Evolutionary conservation across 1,140 invertebrate genomes (phyloP), one percentile per base, ranked within the genome.

Genomic region (Temnothorax longispinosus): DNA sequence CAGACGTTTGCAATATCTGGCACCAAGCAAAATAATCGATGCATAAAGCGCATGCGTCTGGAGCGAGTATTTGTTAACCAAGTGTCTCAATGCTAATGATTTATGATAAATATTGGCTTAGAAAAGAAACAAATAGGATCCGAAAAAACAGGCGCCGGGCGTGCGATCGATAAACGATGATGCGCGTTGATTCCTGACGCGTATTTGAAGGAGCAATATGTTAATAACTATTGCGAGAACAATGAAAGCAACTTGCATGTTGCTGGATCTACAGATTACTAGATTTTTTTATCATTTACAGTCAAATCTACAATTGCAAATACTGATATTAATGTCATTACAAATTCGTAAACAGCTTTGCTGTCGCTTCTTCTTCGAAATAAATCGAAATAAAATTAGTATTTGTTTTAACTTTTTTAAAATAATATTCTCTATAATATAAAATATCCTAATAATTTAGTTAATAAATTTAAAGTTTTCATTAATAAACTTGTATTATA

Each of bases 1-100:
- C 62, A 76, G 64, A 74, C 72, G 13, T 87, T 84, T 84, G 74
- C 21, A 90, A 87, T 88, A 90, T 91, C 81, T 90, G 81, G 89
- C 41, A 90, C 82, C 89, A 86, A 84, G 69, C 64, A 76, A 90
- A 91, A 88, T 90, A 91, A 91, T 91, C 89, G 77, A 91, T 91
- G 72, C 47, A 2, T 60, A 88, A 67, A 60, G 32, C 89, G 89
- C 89, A 91, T 90, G 89, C 89, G 89, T 90, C 54, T 67, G 41
- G 65, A 15, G 52, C 13, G 11, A 21, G 13, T 89, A 89, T 89
- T 89, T 90, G 87, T 90, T 80, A 90, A 89, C 89, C 6, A 65
- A 87, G 15, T 52, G 52, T 78, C 52, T 18, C 54, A 38, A 69
- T 50, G n/a, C 11, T 50, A 80, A 41, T 54, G 76, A 89, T 89